Evolutionary conservation across 2,797 vertebrate species (phyloP).

Genomic region (Onychomys leucogaster): DNA sequence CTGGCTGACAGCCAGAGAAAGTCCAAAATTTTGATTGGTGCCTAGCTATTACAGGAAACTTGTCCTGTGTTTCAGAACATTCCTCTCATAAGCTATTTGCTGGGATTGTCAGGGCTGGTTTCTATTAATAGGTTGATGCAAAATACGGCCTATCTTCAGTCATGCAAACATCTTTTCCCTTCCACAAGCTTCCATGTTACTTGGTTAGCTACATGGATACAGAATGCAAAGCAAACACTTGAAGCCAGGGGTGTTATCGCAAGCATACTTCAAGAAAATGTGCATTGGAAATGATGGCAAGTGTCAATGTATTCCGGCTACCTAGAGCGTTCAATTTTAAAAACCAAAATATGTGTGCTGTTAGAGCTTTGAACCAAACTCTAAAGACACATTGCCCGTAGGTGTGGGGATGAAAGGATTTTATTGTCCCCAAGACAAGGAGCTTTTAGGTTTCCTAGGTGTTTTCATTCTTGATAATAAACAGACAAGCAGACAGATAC

Average conservation of each 20-base stretch:
- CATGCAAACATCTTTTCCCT: constrained; percentile 80
- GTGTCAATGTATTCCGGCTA: constrained; percentile 85
- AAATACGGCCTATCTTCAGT: constrained; percentile 83
- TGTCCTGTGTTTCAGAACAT: constrained; percentile 72
- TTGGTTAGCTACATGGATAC: constrained; percentile 85
- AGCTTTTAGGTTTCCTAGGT: constrained; percentile 62
- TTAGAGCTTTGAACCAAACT: constrained; percentile 71
- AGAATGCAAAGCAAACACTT: constrained; percentile 86
- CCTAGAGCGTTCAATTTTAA: constrained; percentile 84
- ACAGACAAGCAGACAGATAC: constrained; percentile 33
- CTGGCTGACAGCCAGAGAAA: constrained; percentile 80
- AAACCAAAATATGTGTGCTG: constrained; percentile 84
- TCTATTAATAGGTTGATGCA: constrained; percentile 84
- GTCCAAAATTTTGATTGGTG: constrained; percentile 83
- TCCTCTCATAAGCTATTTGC: constrained; percentile 73
- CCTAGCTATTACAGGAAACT: constrained; percentile 82
- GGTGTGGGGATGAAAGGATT: constrained; percentile 63
- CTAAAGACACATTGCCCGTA: constrained; percentile 72
- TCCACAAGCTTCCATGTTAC: constrained; percentile 82
- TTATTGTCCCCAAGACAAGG: constrained; percentile 65
- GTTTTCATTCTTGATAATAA: constrained; percentile 70
- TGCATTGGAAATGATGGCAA: constrained; percentile 84
- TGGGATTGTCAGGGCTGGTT: constrained; percentile 84
- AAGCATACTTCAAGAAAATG: constrained; percentile 84
- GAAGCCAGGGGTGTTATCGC: constrained; percentile 84